phyloP scores from a whole-genome alignment of 1,140 invertebrate genomes.

The Riptortus pedestris region DNA sequence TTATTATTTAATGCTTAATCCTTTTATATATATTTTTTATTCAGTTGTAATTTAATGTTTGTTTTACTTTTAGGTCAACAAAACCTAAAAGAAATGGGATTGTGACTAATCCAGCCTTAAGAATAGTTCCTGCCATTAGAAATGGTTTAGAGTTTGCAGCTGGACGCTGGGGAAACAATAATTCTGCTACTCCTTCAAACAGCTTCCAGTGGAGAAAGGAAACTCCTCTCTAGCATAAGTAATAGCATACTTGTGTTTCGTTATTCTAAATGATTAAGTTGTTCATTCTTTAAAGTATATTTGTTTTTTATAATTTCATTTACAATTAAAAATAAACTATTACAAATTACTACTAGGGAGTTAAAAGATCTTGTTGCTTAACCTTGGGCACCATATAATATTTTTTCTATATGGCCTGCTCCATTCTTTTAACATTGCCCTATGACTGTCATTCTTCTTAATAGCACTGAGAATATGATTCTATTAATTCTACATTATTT shows the following conservation, averaged over 20 bases:
- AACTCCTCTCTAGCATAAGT: slow-evolving; percentile 44
- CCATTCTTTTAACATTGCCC: neutral
- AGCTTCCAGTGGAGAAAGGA: slow-evolving; percentile 65
- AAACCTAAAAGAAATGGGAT: slow-evolving; percentile 77
- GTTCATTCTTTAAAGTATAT: slow-evolving; percentile 8
- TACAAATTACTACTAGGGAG: no score
- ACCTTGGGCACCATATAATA: no score
- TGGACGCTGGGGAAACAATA: slow-evolving; percentile 39
- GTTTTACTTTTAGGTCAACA: neutral
- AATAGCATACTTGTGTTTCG: neutral
- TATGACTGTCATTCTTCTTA: no score
- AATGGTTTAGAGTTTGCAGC: slow-evolving; percentile 54
- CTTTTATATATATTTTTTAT: no score
- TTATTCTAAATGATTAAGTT: neutral
- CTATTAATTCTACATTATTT: no score
- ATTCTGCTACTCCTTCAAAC: slow-evolving; percentile 41
- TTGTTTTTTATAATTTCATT: neutral
- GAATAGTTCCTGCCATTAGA: slow-evolving; percentile 55
- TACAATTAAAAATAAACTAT: no score
- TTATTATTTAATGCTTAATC: no score
- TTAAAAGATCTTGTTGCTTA: no score
- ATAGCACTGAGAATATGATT: no score
- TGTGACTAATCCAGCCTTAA: slow-evolving; percentile 80
- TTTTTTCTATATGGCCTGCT: neutral
- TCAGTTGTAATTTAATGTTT: no score